Conservation (phyloP, 2,113 vertebrate genomes). For the Anser cygnoides region DNA sequence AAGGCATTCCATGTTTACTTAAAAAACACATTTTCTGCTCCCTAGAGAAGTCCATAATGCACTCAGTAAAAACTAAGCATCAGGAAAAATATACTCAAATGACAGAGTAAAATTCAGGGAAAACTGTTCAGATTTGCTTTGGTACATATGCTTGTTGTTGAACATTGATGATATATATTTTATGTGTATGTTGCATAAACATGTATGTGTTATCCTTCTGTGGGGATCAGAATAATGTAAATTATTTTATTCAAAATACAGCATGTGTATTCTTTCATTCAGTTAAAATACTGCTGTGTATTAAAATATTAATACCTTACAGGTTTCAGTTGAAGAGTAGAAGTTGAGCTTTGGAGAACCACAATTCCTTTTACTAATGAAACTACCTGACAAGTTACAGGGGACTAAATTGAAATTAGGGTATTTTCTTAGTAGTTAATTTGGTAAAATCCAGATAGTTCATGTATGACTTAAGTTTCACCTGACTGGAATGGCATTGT, state of each 20-base stretch:
- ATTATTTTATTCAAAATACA: background rate
- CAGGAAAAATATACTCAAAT: slow-evolving; percentile 67
- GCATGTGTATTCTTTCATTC: background rate
- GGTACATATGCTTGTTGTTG: slow-evolving; percentile 30
- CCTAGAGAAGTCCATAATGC: slow-evolving; percentile 74
- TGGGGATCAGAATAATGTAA: background rate
- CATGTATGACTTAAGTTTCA: background rate
- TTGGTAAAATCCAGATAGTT: background rate
- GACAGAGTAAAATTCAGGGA: slow-evolving; percentile 62
- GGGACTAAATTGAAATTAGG: background rate
- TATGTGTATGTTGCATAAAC: background rate
- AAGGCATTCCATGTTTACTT: slow-evolving; percentile 72
- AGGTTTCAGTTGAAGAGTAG: background rate
- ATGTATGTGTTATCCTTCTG: background rate
- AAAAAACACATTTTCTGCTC: slow-evolving; percentile 67
- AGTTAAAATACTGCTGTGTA: background rate
- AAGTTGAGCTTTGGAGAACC: background rate
- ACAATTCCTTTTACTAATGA: background rate
- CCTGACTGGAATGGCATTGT: background rate
- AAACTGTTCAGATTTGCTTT: slow-evolving; percentile 48
- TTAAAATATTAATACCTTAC: background rate
- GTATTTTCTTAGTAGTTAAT: background rate
- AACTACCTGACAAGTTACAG: background rate
- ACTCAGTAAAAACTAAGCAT: slow-evolving; percentile 64
- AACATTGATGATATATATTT: background rate